Evolutionary conservation across 2,113 vertebrate genomes (phyloP), one percentile per base, ranked within the genome.

Genomic region (Beaufortia kweichowensis): DNA sequence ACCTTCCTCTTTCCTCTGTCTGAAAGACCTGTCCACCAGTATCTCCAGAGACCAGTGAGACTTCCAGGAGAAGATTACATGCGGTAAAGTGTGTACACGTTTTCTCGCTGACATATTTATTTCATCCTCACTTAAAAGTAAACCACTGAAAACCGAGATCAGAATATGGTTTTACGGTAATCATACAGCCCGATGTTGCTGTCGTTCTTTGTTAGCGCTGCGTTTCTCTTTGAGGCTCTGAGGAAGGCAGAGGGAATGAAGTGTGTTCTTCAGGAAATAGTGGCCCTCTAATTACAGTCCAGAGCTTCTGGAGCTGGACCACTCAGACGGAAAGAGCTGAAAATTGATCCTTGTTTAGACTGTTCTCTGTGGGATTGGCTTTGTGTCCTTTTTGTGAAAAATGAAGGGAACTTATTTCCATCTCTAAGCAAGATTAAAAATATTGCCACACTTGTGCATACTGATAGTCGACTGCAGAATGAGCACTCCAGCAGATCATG

Each of bases 21-120:
- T 78, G 67, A 87, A 86, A 87, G 87, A 85, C 81, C 80, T 81
- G 87, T 88, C 84, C 74, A 82, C 82, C 81, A 46, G 68, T 1
- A 66, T 78, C 80, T 72, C 75, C 64, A 68, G 43, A 59, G 79
- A 70, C 70, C 60, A 59, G 3, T 29, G 68, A 4, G 56, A 61
- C 66, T 21, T n/a, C 26, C 76, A 50, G 12, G 62, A 50, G 81
- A 26, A 83, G 61, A 77, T 81, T 74, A 76, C 68, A 78, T 55
- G 28, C 68, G 81, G 70, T 15, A 4, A 17, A 46, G 43, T n/a
- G n/a, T n/a, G n/a, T 81, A 26, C 63, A 55, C 74, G 76, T 65
- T 78, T 39, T 80, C 84, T 79, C 19, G 70, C 86, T 82, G 75
- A 85, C 84, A 64, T 70, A 65, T 78, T 83, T 83, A 78, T 79